Percentiles rank a stretch among this genome's conserved stretches.
phyloP scores from a whole-genome alignment of 2,888 invertebrate genomes.

The Orthonevra nobilis region DNA sequence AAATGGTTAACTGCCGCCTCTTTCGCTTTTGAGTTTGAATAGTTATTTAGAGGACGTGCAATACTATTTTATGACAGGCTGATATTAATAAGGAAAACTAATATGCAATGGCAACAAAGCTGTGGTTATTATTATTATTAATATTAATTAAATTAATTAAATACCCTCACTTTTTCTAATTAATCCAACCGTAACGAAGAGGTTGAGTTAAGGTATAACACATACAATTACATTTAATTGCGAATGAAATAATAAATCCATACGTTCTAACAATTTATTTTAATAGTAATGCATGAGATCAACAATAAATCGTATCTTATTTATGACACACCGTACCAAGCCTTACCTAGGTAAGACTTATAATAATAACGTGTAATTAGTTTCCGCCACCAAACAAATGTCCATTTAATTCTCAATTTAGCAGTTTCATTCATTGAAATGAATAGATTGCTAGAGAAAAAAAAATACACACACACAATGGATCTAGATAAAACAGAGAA shows the following conservation, averaged over 20 bases:
- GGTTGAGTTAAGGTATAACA: not conserved
- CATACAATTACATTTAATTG: slow-evolving; percentile 10
- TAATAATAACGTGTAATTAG: too few relatives aligned
- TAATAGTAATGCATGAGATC: slow-evolving; percentile 23
- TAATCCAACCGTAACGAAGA: slow-evolving; percentile 24
- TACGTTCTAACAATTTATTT: too few relatives aligned
- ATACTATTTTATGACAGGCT: too few relatives aligned
- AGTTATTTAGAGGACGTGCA: too few relatives aligned
- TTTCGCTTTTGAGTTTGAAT: too few relatives aligned
- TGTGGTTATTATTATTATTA: too few relatives aligned
- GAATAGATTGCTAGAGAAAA: slow-evolving; percentile 39
- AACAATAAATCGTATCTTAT: slow-evolving; percentile 3
- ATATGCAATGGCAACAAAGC: too few relatives aligned
- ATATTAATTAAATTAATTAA: slow-evolving; percentile 28
- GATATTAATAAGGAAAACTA: too few relatives aligned
- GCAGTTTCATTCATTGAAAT: slow-evolving; percentile 49
- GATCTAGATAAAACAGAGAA: slow-evolving; percentile 6
- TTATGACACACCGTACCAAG: not conserved
- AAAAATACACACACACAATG: too few relatives aligned
- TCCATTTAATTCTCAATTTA: slow-evolving; percentile 9
- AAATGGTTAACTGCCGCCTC: too few relatives aligned
- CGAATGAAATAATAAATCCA: slow-evolving; percentile 23
- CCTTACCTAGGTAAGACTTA: not conserved
- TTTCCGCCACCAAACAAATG: not conserved
- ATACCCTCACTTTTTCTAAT: not conserved